Evolutionary conservation across 2,888 invertebrate genomes (phyloP), one percentile per base, ranked within the genome.

Genomic region (Xanthorhoe spadicearia): DNA sequence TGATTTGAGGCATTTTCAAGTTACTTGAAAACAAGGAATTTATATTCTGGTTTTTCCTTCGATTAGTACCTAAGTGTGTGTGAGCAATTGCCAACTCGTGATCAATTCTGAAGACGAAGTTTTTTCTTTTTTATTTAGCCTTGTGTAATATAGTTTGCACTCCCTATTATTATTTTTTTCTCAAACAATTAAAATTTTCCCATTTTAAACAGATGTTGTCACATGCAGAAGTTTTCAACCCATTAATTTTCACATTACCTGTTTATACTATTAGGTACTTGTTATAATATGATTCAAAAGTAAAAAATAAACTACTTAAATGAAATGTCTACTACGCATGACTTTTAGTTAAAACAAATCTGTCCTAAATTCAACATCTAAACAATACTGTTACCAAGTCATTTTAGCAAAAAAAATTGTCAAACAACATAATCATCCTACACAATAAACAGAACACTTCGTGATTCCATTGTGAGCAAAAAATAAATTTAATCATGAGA

Each of bases 401-500:
- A 69, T 75, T 76, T 64, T 67, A 70, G 61, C 67, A 69, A 59
- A 77, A 79, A 32, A 80, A 79, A 79, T 78, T 83, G 82, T 80
- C 78, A 80, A 83, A 83, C 79, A 78, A 77, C 77, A 75, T 82
- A 85, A 83, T 83, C 79, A 79, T 83, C 83, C 80, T 82, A 83
- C 82, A 82, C 79, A 85, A 85, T 82, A 85, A 88, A 86, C 82
- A 82, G 79, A 82, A 85, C 83, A 85, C 82, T 81, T 80, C 85
- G 81, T 87, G 84, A 86, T 85, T 86, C 83, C 80, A 90, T 87
- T 89, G 89, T 89, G 76, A 83, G 86, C 88, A 88, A 90, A 90
- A 92, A 92, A 92, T 90, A 91, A 92, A 92, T 89, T 92, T 92
- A 93, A 92, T 92, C 90, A 93, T 92, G 92, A 90, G 93, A 93